Evolutionary conservation across 2,113 vertebrate genomes (phyloP), one percentile per base, ranked within the genome.

Genomic region (Larimichthys crocea): DNA sequence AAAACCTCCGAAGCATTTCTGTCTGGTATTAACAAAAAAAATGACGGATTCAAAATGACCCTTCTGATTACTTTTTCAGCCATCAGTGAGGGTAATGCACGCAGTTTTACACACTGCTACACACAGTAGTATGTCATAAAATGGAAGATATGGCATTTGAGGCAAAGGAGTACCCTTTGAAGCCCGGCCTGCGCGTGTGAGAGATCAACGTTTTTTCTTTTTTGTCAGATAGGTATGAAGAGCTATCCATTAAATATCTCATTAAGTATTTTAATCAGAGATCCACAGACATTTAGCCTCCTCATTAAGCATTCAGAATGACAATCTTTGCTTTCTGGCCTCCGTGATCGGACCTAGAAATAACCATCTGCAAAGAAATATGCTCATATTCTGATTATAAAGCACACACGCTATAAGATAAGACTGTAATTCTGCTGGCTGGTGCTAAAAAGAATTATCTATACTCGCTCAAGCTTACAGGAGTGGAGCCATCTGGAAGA

Each of bases 221-320:
- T 40, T 8, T 40, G 5, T 44, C 42, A 72, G 65, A 66, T n/a
- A 55, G 48, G 24, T 52, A 20, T 59, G 26, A 52, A 80, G 73
- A 66, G 49, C 59, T 48, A 76, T 71, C 46, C 70, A 72, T 89
- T 78, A 74, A 84, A 59, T 60, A 69, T 76, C 80, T 86, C 76
- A 86, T 90, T 88, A 91, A 80, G 78, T 83, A 46, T 60, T 77
- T 83, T 50, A 76, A 63, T 74, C 52, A 75, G 52, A 71, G 48
- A 68, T 66, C 71, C 70, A 48, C 20, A 52, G 40, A 85, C 78
- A 79, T 86, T 88, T 75, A 48, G 26, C 76, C 60, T 61, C 31
- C 46, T 85, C 78, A 88, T 91, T 82, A 89, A 56, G 44, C 62
- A 42, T 60, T 75, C 17, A 75, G 69, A 86, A 79, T 73, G 22